Conservation (phyloP, 2,888 invertebrate species). For the Osmoderma eremita region DNA sequence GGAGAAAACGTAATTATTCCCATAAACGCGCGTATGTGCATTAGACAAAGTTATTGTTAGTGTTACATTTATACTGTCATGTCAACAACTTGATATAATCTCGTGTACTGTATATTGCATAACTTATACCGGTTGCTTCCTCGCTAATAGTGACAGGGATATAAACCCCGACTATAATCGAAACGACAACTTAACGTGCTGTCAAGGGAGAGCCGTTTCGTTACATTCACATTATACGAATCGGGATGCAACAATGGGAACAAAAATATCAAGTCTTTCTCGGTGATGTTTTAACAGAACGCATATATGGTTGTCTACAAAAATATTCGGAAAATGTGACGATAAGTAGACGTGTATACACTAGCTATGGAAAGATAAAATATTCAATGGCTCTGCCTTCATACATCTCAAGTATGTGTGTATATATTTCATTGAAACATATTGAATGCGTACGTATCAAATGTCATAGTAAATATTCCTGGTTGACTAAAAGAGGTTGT, state of each 20-base stretch:
- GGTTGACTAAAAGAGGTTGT: no score
- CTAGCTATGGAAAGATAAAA: no score
- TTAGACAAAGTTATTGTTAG: background rate
- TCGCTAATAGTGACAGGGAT: background rate
- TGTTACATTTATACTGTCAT: constrained; percentile 4
- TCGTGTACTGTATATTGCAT: constrained; percentile 7
- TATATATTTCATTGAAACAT: no score
- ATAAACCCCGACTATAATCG: background rate
- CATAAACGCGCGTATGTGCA: background rate
- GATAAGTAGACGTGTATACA: no score
- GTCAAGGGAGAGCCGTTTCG: background rate
- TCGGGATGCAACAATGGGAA: background rate
- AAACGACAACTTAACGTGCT: background rate
- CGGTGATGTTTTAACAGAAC: no score
- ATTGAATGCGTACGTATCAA: no score
- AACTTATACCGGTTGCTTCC: constrained; percentile 8
- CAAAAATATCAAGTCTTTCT: no score
- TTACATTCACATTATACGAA: background rate
- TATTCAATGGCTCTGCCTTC: no score
- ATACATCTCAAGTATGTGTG: no score
- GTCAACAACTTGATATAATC: constrained; percentile 4
- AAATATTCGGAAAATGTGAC: no score
- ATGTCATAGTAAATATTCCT: no score
- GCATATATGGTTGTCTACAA: no score
- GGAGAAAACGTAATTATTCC: constrained; percentile 6